Evolutionary conservation across 2,888 invertebrate species (phyloP).

Genomic region (Phengaris arion): DNA sequence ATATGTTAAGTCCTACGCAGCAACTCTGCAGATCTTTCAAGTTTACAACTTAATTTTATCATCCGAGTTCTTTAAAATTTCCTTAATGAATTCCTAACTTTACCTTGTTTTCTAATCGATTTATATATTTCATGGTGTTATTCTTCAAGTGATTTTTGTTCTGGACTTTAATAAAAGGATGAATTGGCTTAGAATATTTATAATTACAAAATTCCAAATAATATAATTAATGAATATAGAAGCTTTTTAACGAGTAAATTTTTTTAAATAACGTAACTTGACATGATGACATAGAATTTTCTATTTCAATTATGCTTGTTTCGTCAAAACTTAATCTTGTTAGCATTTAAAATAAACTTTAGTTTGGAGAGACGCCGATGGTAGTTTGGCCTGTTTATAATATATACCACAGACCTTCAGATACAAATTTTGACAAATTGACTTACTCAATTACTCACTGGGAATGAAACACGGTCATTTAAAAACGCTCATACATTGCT

Average conservation of each 20-base stretch:
- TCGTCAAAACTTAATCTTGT: not conserved
- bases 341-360: not conserved
- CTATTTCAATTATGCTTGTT: not conserved
- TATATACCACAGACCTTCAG: no score
- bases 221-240: not conserved
- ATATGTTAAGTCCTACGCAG: not conserved
- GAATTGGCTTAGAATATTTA: no score
- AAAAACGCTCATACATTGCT: conserved; percentile 15
- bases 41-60: conserved; percentile 20
- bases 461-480: conserved; percentile 16
- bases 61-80: not conserved
- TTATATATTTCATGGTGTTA: not conserved
- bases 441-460: conserved; percentile 22
- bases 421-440: not conserved
- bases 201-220: not conserved
- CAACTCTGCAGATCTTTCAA: not conserved
- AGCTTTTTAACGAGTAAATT: no score
- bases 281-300: not conserved
- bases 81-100: not conserved
- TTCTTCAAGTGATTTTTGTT: not conserved
- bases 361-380: not conserved
- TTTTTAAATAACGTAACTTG: not conserved
- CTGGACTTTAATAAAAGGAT: no score
- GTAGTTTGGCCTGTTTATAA: no score
- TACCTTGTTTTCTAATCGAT: not conserved